Evolutionary conservation across 2,888 invertebrate genomes (phyloP), one percentile per base, ranked within the genome.

Genomic region (Cepaea hortensis): DNA sequence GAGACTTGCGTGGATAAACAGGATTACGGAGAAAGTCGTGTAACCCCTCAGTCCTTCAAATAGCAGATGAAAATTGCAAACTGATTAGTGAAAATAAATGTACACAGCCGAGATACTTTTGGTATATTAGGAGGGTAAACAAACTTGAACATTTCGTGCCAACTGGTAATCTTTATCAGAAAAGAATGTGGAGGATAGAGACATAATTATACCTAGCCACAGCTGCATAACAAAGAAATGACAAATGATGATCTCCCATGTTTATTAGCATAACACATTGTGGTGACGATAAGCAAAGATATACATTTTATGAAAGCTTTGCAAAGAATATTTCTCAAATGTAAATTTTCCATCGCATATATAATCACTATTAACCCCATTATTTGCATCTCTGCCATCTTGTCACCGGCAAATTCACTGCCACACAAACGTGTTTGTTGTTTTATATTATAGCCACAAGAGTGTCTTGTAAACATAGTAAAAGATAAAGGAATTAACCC

Each of bases 341-440:
- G 72, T 23, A 20, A n/a, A 23, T 23, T 11, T 9, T 9, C 20
- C n/a, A 23, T 23, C 5, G n/a, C 72, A 23, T 23, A 72, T 48
- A 48, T 20, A 46, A 18, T 48, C 15, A 73, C 20, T 75, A 46
- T 48, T 46, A 48, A 15, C 46, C 15, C 4, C 48, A 75, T 75
- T 75, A 46, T 48, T 48, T 46, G 13, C 35, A 48, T 48, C 46
- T 48, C 18, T 75, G 48, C 75, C 13, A 11, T 75, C 15, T 75
- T 75, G 48, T 48, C 48, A 75, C 46, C 20, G 48, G 75, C 75
- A 72, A 23, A 23, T 72, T 23, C 72, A 75, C 75, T 75, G 75
- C 75, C 75, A 20, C n/a, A 20, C 9, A 46, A 13, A 75, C 13
- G 7, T 20, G 15, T 3, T 48, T 46, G 9, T 48, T 20, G 11